A percentile compares a stretch with the other conserved stretches of the same genome.
phyloP scores from a whole-genome alignment of 2,113 vertebrate genomes.

The Clarias gariepinus region DNA sequence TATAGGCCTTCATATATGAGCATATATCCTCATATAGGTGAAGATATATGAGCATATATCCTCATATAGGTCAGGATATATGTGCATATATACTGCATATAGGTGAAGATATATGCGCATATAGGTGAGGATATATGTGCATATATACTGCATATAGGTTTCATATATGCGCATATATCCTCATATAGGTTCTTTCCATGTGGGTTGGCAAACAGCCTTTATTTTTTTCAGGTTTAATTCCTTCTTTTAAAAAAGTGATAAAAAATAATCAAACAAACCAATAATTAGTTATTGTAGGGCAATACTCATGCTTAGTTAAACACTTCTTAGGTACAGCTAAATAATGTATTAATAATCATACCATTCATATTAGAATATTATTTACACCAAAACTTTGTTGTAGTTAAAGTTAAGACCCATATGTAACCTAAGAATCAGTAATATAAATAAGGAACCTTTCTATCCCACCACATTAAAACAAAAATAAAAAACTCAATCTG shows the following conservation, averaged over 20 bases:
- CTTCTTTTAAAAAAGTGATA: neutral
- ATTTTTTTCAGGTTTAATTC: neutral
- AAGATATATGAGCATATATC: too few species aligned
- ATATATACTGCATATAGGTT: too few species aligned
- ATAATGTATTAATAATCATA: neutral
- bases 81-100: too few species aligned
- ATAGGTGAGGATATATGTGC: too few species aligned
- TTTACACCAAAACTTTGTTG: neutral
- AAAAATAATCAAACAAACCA: neutral
- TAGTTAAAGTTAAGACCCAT: neutral
- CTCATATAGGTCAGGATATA: too few species aligned
- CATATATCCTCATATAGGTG: too few species aligned
- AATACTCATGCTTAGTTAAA: neutral
- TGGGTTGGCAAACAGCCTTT: too few species aligned
- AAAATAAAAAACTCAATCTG: neutral
- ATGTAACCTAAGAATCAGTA: neutral
- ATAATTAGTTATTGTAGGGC: neutral
- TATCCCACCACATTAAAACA: neutral
- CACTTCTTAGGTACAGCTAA: neutral
- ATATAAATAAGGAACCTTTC: neutral
- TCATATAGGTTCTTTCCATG: too few species aligned
- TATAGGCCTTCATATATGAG: too few species aligned
- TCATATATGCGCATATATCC: too few species aligned
- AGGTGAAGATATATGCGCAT: too few species aligned
- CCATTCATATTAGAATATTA: neutral